phyloP scores from a whole-genome alignment of 2,113 vertebrate genomes.

The Sminthopsis crassicaudata region DNA sequence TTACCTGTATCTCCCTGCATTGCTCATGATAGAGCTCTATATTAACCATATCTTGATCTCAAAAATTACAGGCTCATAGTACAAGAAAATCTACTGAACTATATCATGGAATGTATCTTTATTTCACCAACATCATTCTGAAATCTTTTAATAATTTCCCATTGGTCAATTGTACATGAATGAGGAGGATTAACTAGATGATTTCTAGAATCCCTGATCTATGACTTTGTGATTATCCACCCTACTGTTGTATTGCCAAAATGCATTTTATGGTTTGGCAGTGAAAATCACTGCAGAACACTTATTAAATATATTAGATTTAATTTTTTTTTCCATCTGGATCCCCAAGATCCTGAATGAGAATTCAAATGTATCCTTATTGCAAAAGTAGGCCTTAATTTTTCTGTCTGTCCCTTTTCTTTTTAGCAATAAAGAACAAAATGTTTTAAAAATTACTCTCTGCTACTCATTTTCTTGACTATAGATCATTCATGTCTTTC shows the following conservation, averaged over 20 bases:
- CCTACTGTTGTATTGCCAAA: neutral
- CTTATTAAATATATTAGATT: neutral
- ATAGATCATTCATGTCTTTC: neutral
- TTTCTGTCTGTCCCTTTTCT: neutral
- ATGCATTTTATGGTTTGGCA: neutral
- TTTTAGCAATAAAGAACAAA: neutral
- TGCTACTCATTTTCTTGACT: constrained; percentile 29
- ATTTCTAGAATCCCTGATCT: neutral
- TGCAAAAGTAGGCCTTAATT: neutral
- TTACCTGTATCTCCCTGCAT: neutral
- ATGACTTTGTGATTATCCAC: neutral
- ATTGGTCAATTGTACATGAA: neutral
- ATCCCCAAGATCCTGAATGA: neutral
- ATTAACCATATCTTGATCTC: neutral
- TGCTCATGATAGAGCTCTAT: neutral
- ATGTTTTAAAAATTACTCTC: neutral
- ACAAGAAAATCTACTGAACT: neutral
- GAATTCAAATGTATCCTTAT: neutral
- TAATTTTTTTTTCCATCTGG: neutral
- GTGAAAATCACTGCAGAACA: neutral
- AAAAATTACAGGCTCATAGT: neutral
- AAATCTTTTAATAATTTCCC: neutral
- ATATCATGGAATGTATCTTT: neutral
- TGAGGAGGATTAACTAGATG: neutral
- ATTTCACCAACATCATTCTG: neutral